Conservation (phyloP, 2,113 vertebrate genomes). For the Ochotona curzoniae region DNA sequence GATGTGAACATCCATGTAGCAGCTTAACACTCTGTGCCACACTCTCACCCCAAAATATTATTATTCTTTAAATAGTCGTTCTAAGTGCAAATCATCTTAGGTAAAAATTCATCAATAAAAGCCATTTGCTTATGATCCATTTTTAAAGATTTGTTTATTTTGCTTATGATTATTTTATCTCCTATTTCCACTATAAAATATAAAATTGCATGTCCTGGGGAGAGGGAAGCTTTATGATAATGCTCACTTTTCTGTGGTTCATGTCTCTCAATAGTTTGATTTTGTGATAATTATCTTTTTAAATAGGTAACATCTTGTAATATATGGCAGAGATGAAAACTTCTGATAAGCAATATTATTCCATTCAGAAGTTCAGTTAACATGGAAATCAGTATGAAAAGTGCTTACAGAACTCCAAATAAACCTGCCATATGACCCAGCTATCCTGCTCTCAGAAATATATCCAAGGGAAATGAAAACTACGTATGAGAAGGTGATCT, state of each 20-base stretch:
- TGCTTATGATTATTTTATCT: too few species aligned
- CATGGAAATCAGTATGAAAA: too few species aligned
- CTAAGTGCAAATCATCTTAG: background rate
- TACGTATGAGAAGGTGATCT: too few species aligned
- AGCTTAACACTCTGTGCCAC: too few species aligned
- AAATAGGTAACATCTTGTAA: background rate
- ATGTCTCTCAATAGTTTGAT: background rate
- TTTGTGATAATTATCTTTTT: background rate
- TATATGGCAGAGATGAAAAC: background rate
- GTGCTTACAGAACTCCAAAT: too few species aligned
- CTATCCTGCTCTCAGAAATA: too few species aligned
- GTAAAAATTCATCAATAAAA: background rate
- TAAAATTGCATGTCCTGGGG: background rate
- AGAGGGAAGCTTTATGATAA: background rate
- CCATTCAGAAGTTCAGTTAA: background rate
- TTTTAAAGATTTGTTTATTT: too few species aligned
- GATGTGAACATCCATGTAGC: too few species aligned
- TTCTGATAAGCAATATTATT: background rate
- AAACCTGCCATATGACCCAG: too few species aligned
- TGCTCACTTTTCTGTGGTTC: background rate
- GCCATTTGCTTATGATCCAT: background rate
- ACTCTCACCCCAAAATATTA: too few species aligned
- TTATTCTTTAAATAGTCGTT: background rate
- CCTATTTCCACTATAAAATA: background rate
- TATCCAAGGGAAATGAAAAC: too few species aligned